These are phyloP conservation scores for Exephanes ischioxanthus DNA, from an alignment of 2,888 invertebrate genomes.

Conservation along the genomic window DNA sequence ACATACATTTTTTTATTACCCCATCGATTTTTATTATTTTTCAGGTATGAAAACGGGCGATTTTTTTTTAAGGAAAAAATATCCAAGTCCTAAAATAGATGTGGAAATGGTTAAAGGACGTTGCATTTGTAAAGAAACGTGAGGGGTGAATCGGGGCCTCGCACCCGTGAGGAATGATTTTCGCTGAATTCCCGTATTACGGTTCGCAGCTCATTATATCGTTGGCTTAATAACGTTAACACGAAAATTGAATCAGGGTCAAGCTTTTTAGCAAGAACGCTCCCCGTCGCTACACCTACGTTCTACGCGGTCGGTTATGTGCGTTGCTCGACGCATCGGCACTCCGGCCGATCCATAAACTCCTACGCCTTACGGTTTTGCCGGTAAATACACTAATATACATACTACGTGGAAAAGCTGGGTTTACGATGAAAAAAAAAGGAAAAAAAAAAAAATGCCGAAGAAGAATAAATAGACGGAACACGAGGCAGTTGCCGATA, in stretches of 20 bases:
- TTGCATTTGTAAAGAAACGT: too few species aligned
- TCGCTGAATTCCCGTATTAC: neutral
- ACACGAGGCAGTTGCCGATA: conserved; percentile 4
- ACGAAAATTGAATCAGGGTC: conserved; percentile 21
- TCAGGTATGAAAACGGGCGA: too few species aligned
- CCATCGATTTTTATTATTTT: too few species aligned
- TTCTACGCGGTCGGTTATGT: neutral
- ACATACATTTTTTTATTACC: too few species aligned
- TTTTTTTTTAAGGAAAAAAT: too few species aligned
- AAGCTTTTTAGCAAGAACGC: neutral
- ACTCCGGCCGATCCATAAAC: conserved; percentile 5
- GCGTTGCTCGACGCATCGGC: neutral
- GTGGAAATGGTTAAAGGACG: neutral
- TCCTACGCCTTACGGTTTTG: neutral
- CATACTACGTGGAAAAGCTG: conserved; percentile 2
- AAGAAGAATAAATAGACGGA: neutral
- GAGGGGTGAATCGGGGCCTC: neutral
- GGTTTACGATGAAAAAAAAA: neutral
- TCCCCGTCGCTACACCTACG: neutral
- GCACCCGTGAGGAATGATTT: neutral
- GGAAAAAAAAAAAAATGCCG: neutral
- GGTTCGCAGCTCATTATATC: neutral
- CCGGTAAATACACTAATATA: neutral
- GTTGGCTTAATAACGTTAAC: neutral
- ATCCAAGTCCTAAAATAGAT: neutral